Conservation (phyloP, 2,888 invertebrate species). For the Nomada lathburiana region DNA sequence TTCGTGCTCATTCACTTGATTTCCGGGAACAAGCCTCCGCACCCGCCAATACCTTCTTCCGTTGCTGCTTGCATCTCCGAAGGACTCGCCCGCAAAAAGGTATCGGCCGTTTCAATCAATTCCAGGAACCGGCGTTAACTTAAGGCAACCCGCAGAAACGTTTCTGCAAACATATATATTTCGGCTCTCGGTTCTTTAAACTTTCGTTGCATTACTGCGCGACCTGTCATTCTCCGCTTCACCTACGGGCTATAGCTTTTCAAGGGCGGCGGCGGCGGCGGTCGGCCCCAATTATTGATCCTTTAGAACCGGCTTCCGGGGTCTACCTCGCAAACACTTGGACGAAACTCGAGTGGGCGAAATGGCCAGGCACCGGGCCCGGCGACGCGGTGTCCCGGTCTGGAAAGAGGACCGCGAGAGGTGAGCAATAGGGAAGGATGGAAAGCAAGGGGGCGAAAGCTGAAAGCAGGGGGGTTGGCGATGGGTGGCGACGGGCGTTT, state of each 20-base stretch:
- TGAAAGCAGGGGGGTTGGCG: not conserved
- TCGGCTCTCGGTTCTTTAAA: constrained; percentile 10
- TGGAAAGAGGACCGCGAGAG: constrained; percentile 2
- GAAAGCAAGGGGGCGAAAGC: constrained; percentile 12
- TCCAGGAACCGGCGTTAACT: not conserved
- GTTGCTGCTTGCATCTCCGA: not conserved
- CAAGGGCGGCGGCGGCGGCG: constrained; percentile 75
- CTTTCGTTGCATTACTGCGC: constrained; percentile 11
- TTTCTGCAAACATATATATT: too few species aligned
- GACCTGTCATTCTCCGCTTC: constrained; percentile 16
- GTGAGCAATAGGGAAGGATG: constrained; percentile 14
- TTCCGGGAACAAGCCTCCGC: not conserved
- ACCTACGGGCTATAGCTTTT: constrained; percentile 71
- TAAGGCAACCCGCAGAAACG: not conserved
- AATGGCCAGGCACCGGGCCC: constrained; percentile 53
- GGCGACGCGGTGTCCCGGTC: constrained; percentile 25
- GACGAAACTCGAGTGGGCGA: constrained; percentile 74
- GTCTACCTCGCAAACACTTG: constrained; percentile 72
- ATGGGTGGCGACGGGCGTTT: constrained; percentile 31
- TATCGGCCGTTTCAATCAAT: not conserved
- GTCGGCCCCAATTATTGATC: constrained; percentile 80
- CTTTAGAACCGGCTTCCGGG: constrained; percentile 74
- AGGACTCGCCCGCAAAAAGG: too few species aligned
- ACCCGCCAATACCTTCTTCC: not conserved
- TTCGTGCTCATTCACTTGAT: constrained; percentile 5